Evolutionary conservation across 2,113 vertebrate species (phyloP), one percentile per base, ranked within the genome.

Genomic region (Rhea americana): DNA sequence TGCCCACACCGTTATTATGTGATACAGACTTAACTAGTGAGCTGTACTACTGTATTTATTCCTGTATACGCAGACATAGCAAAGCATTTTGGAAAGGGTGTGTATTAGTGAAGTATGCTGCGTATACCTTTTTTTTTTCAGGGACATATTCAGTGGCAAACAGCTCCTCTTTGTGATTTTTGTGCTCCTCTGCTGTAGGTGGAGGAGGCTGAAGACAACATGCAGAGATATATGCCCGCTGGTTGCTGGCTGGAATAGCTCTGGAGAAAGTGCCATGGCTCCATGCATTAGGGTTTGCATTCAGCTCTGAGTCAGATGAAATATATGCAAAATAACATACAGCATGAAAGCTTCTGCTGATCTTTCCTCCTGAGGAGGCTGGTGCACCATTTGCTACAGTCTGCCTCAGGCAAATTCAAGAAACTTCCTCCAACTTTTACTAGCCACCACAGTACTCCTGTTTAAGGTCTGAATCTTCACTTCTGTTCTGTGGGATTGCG

Each of bases 311-410:
- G 22, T 56, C 81, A 68, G 53, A 32, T 82, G 48, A 80, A 79
- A 9, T 41, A 25, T 21, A 20, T 45, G 35, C 48, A 89, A 56
- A 95, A 62, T 56, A 81, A 88, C 25, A 13, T 0, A 4, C 39
- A 68, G 30, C 5, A 47, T 53, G 83, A 65, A 70, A 89, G 25
- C 56, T 86, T 35, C 47, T 32, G 51, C 39, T 82, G 53, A 58
- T 18, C 0, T 0, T 48, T 85, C 56, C 47, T 87, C 53, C 48
- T 0, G 0, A 48, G 61, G 66, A 75, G 5, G 4, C 58, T 82
- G 85, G 7, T 65, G 48, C 4, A 10, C 83, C 3, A 0, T 68
- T 86, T 59, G 47, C 22, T 37, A 47, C 53, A 14, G 26, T 70
- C 58, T 62, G 53, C 55, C 20, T 82, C 77, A n/a, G 67, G 19